Evolutionary conservation across 2,888 invertebrate genomes (phyloP).

Genomic region (Chelonus formosanus): DNA sequence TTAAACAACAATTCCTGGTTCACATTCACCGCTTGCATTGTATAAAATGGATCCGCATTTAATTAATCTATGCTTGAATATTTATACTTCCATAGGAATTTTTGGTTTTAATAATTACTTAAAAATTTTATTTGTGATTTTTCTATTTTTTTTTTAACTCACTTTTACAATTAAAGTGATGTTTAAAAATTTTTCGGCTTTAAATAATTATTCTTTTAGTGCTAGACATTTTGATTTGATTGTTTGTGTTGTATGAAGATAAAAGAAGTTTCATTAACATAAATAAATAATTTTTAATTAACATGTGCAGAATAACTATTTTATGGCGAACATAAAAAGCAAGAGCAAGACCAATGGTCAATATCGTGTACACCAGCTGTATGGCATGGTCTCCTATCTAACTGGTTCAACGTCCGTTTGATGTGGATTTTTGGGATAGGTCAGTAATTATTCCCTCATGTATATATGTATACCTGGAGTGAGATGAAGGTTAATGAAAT

Average conservation of each 20-base stretch:
- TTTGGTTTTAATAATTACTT: neutral
- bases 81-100: slow-evolving; percentile 4
- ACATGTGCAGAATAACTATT: slow-evolving; percentile 1
- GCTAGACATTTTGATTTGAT: too few species aligned
- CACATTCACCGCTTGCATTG: neutral
- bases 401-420: slow-evolving; percentile 8
- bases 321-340: neutral
- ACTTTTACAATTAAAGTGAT: too few species aligned
- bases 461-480: neutral
- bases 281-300: too few species aligned
- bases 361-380: slow-evolving; percentile 29
- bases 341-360: slow-evolving; percentile 14
- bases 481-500: too few species aligned
- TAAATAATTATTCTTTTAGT: too few species aligned
- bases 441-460: slow-evolving; percentile 35
- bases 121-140: too few species aligned
- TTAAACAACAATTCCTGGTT: slow-evolving; percentile 21
- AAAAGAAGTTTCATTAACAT: too few species aligned
- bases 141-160: too few species aligned
- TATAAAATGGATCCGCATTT: slow-evolving; percentile 12
- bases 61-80: slow-evolving; percentile 24
- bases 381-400: slow-evolving; percentile 15
- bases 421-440: slow-evolving; percentile 41
- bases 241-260: too few species aligned
- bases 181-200: too few species aligned